These are phyloP conservation scores for Polietes domitor DNA, from an alignment of 2,888 invertebrate genomes.

Conservation along the genomic window DNA sequence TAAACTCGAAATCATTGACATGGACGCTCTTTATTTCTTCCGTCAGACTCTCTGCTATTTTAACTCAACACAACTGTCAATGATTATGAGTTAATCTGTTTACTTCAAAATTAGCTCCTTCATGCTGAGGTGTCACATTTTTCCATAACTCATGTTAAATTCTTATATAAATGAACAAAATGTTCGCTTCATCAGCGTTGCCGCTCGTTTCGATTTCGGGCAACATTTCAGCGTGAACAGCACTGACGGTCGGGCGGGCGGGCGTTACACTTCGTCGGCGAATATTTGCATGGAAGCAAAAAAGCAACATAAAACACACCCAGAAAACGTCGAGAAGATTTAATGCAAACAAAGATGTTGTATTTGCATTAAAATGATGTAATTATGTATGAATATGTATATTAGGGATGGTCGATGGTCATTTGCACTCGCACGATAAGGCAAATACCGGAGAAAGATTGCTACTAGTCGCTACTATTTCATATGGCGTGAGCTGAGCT, in stretches of 20 bases:
- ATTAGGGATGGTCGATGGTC: neutral
- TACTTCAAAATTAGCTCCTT: conserved; percentile 63
- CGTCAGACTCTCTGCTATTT: neutral
- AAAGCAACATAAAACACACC: neutral
- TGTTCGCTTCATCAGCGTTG: too few species aligned
- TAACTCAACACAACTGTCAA: neutral
- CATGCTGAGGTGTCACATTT: conserved; percentile 61
- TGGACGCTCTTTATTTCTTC: too few species aligned
- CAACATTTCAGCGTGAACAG: neutral
- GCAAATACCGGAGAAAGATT: too few species aligned
- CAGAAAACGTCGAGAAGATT: conserved; percentile 9
- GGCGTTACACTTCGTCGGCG: neutral
- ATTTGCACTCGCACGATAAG: too few species aligned
- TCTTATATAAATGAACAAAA: conserved; percentile 24
- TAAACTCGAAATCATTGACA: too few species aligned
- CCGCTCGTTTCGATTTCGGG: neutral
- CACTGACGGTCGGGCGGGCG: too few species aligned
- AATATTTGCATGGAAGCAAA: neutral
- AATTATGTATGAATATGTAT: conserved; percentile 13
- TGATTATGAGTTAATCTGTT: conserved; percentile 53
- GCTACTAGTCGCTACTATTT: too few species aligned
- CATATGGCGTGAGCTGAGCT: too few species aligned
- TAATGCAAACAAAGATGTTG: conserved; percentile 14
- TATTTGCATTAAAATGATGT: conserved; percentile 32
- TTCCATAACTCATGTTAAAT: conserved; percentile 12